Percentiles rank a stretch among this genome's conserved stretches.
These are phyloP conservation scores for Peromyscus leucopus DNA, from an alignment of 2,113 vertebrate genomes.

Conservation along the genomic window DNA sequence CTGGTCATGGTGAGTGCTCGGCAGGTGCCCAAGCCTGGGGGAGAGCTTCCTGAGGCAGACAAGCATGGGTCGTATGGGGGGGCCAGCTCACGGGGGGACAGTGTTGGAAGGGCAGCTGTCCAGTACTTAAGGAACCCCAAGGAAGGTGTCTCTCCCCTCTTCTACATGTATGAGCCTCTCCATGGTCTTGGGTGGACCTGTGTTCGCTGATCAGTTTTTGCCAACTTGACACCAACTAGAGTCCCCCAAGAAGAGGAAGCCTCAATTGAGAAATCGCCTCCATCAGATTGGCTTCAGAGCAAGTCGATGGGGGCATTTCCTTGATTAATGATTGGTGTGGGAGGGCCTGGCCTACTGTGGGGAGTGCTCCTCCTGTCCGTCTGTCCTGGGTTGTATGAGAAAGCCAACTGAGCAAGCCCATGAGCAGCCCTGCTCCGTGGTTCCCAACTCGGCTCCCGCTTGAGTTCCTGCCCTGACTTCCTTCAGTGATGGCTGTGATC, in stretches of 20 bases:
- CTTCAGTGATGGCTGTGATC: background rate
- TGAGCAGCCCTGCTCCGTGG: too few relatives aligned
- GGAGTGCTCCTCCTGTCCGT: background rate
- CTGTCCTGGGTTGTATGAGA: background rate
- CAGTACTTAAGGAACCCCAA: rapidly evolving
- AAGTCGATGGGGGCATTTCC: background rate
- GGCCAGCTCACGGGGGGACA: rapidly evolving
- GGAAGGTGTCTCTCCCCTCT: background rate
- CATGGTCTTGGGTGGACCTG: background rate
- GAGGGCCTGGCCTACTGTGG: background rate
- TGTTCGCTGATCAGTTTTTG: background rate
- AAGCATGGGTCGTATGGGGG: background rate
- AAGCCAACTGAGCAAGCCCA: background rate
- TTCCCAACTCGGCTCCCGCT: background rate
- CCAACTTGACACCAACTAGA: background rate
- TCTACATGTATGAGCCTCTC: rapidly evolving
- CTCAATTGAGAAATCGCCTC: background rate
- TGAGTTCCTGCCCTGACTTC: background rate
- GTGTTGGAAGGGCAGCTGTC: too few relatives aligned
- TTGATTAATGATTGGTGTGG: background rate
- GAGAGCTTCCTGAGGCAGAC: background rate
- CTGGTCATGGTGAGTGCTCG: conserved; percentile 92
- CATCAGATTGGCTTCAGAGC: background rate
- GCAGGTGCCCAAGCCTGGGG: rapidly evolving
- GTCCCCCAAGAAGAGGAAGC: background rate